phyloP scores from a whole-genome alignment of 1,140 invertebrate genomes.

The Anoplolepis gracilipes region DNA sequence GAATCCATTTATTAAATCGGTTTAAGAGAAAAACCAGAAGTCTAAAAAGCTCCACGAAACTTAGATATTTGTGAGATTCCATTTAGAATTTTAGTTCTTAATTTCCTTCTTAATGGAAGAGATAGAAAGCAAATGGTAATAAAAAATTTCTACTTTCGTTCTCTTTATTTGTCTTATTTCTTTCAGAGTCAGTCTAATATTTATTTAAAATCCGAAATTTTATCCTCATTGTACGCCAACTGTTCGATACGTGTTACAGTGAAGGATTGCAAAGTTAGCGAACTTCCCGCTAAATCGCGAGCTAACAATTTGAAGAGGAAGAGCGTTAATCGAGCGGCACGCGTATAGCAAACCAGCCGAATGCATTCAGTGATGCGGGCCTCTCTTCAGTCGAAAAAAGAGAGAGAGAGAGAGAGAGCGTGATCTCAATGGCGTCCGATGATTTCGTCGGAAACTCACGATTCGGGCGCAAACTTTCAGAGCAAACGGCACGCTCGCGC shows the following conservation, averaged over 20 bases:
- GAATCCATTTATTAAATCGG: constrained; percentile 43
- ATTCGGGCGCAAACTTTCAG: constrained; percentile 46
- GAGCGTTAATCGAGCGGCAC: constrained; percentile 56
- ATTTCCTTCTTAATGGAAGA: constrained; percentile 5
- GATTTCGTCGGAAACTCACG: constrained; percentile 46
- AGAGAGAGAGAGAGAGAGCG: not conserved
- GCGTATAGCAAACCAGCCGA: constrained; percentile 11
- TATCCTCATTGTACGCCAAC: not conserved
- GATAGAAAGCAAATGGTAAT: not conserved
- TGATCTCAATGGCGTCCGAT: constrained; percentile 29
- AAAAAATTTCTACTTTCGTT: too few species aligned
- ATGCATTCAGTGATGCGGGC: constrained; percentile 40
- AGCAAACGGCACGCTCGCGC: constrained; percentile 3
- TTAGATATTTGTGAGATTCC: not conserved
- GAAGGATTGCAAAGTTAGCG: constrained; percentile 3
- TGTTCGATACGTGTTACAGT: not conserved
- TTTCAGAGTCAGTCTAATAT: not conserved
- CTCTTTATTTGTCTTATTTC: not conserved
- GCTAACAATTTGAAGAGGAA: not conserved
- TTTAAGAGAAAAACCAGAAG: not conserved
- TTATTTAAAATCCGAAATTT: constrained; percentile 28
- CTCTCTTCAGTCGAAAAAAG: not conserved
- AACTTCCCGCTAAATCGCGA: constrained; percentile 19
- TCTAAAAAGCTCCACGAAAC: not conserved
- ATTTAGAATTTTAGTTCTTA: not conserved